phyloP scores from a whole-genome alignment of 1,140 invertebrate genomes.

The Bombus waltoni region DNA sequence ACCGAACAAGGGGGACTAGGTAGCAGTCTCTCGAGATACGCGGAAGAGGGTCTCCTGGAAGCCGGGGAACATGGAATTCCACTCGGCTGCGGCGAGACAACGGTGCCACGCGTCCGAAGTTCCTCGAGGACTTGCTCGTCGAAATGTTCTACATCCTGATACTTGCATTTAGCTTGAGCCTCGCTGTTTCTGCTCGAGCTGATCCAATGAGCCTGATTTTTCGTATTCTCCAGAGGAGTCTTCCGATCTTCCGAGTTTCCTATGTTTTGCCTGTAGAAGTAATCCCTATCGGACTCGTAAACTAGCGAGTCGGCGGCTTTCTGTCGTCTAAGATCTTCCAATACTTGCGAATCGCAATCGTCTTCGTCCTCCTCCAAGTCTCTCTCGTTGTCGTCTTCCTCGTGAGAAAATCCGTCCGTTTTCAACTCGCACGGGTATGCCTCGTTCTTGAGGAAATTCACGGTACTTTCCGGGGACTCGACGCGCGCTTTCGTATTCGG shows the following conservation, averaged over 20 bases:
- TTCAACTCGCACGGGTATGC: conserved; percentile 42
- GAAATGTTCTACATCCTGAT: conserved; percentile 68
- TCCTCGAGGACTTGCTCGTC: conserved; percentile 71
- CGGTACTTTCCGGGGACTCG: conserved; percentile 76
- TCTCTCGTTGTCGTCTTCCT: conserved; percentile 66
- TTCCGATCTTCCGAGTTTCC: conserved; percentile 39
- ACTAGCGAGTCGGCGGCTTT: conserved; percentile 53
- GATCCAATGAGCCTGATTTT: conserved; percentile 37
- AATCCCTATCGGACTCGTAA: conserved; percentile 49
- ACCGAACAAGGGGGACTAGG: conserved; percentile 81
- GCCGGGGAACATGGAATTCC: conserved; percentile 82
- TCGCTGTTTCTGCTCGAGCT: conserved; percentile 71
- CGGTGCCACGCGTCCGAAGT: conserved; percentile 84
- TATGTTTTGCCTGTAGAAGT: neutral
- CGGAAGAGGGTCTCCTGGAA: conserved; percentile 70
- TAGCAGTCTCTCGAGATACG: conserved; percentile 74
- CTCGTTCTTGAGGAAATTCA: conserved; percentile 66
- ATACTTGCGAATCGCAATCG: conserved; percentile 68
- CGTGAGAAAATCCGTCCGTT: conserved; percentile 38
- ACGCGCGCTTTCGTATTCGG: conserved; percentile 65
- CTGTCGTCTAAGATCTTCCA: conserved; percentile 66
- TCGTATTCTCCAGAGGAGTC: conserved; percentile 37
- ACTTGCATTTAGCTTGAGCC: conserved; percentile 71
- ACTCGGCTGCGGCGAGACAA: conserved; percentile 86
- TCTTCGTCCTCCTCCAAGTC: conserved; percentile 70